A percentile compares a stretch with the other conserved stretches of the same genome.
Conservation (phyloP, 2,888 invertebrate species). For the Cerceris ruficornis region DNA sequence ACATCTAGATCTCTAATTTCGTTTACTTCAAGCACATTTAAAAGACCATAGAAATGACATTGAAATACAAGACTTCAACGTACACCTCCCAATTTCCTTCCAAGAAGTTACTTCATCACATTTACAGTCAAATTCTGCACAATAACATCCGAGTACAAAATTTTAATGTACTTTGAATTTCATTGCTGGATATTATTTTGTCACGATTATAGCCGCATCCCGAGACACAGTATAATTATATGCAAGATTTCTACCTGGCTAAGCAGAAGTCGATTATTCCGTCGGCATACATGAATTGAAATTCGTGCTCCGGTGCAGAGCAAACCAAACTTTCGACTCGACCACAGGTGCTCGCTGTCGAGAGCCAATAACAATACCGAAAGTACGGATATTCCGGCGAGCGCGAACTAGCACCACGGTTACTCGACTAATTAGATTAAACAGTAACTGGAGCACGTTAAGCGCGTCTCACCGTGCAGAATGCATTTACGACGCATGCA, state of each 20-base stretch:
- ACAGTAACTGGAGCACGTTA: constrained; percentile 70
- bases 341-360: constrained; percentile 44
- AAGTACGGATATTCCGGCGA: constrained; percentile 49
- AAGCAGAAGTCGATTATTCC: constrained; percentile 27
- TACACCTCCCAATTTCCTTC: too few relatives aligned
- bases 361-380: constrained; percentile 48
- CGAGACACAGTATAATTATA: neutral
- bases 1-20: too few relatives aligned
- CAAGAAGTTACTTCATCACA: too few relatives aligned
- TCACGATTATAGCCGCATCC: neutral
- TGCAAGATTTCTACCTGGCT: too few relatives aligned
- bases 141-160: too few relatives aligned
- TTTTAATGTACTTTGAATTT: too few relatives aligned
- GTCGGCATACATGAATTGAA: constrained; percentile 13
- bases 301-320: constrained; percentile 2
- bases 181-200: too few relatives aligned
- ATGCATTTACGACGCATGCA: constrained; percentile 38
- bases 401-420: constrained; percentile 27
- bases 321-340: constrained; percentile 31
- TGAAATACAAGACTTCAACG: too few relatives aligned
- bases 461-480: constrained; percentile 48
- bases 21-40: too few relatives aligned
- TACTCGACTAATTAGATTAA: constrained; percentile 72
- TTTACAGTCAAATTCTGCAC: too few relatives aligned
- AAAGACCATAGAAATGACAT: too few relatives aligned